phyloP scores from a whole-genome alignment of 2,888 invertebrate species.

The Polietes domitor region DNA sequence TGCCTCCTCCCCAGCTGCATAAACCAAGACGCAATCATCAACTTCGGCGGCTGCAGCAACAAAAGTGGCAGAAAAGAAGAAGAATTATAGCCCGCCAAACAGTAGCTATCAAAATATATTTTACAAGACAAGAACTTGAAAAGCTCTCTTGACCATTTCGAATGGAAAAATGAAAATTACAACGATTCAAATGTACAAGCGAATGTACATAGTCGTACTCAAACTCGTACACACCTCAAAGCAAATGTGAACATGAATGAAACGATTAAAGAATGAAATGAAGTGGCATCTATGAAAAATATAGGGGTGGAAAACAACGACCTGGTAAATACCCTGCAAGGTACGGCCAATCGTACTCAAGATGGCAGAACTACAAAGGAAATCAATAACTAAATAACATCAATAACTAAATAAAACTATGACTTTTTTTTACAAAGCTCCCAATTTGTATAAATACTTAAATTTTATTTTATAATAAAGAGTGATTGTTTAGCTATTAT shows the following conservation, averaged over 20 bases:
- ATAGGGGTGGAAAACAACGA: not conserved
- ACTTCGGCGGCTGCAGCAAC: not conserved
- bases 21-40: not conserved
- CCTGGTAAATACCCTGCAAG: not conserved
- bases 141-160: slow-evolving; percentile 58
- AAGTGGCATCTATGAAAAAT: slow-evolving; percentile 59
- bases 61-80: slow-evolving; percentile 25
- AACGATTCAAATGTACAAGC: slow-evolving; percentile 61
- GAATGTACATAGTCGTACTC: not conserved
- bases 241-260: slow-evolving; percentile 44
- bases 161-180: slow-evolving; percentile 53
- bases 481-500: too few relatives aligned
- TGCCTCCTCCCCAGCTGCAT: slow-evolving; percentile 4
- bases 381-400: too few relatives aligned
- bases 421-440: too few relatives aligned
- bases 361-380: too few relatives aligned
- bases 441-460: too few relatives aligned
- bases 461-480: too few relatives aligned
- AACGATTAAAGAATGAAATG: slow-evolving; percentile 64
- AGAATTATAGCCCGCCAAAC: slow-evolving; percentile 67
- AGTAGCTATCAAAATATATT: slow-evolving; percentile 67
- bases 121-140: slow-evolving; percentile 67
- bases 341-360: too few relatives aligned
- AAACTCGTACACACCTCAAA: slow-evolving; percentile 37
- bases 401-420: too few relatives aligned